Percentiles rank a stretch among this genome's conserved stretches.
Conservation (phyloP, 2,888 invertebrate genomes). For the Mesochorus sp. region DNA sequence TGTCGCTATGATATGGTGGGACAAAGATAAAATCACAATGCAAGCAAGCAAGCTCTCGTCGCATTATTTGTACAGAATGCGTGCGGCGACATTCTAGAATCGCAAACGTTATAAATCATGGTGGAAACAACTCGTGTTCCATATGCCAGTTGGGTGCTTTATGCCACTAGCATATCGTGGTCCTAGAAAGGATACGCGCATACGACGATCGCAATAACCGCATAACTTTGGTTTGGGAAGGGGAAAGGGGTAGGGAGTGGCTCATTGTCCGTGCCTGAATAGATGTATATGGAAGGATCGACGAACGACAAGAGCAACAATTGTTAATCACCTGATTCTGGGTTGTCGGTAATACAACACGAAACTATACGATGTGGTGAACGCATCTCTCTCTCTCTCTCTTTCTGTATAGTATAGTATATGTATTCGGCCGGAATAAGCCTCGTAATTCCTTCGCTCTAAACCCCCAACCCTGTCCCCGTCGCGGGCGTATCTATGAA, state of each 20-base stretch:
- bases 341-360: slow-evolving; percentile 23
- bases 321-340: slow-evolving; percentile 20
- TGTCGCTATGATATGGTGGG: too few relatives aligned
- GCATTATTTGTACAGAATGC: too few relatives aligned
- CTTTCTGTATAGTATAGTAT: too few relatives aligned
- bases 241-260: too few relatives aligned
- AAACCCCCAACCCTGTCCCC: neutral
- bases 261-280: slow-evolving; percentile 8
- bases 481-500: too few relatives aligned
- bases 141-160: too few relatives aligned
- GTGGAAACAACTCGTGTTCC: slow-evolving; percentile 35
- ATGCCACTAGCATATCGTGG: slow-evolving; percentile 15
- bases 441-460: neutral
- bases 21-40: too few relatives aligned
- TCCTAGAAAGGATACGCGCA: neutral
- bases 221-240: slow-evolving; percentile 32
- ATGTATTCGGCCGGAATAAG: slow-evolving; percentile 1
- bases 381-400: too few relatives aligned
- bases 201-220: slow-evolving; percentile 40
- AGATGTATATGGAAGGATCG: neutral
- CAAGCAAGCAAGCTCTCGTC: too few relatives aligned
- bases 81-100: too few relatives aligned
- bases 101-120: too few relatives aligned
- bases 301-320: slow-evolving; percentile 15
- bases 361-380: slow-evolving; percentile 5